Conservation (phyloP, 92 coral and sea anemone genomes). For the Desmophyllum pertusum region DNA sequence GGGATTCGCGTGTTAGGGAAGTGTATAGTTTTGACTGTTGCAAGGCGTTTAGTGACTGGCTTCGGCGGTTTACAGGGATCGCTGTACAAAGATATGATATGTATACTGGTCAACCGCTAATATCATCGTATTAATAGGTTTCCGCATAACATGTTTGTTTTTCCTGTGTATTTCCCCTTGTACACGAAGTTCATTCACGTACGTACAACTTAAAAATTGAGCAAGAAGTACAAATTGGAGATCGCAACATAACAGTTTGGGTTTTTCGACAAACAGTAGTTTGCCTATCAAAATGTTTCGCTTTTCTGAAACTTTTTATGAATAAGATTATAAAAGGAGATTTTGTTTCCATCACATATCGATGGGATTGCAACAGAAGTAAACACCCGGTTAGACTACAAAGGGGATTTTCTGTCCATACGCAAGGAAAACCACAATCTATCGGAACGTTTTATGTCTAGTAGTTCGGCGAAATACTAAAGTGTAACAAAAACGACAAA, state of each 20-base stretch:
- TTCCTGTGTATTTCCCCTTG: constrained; percentile 34
- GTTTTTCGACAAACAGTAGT: not conserved
- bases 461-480: constrained; percentile 16
- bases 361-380: not conserved
- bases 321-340: not conserved
- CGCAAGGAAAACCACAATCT: constrained; percentile 27
- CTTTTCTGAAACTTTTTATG: not conserved
- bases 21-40: not conserved
- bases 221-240: not conserved
- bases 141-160: constrained; percentile 42
- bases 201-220: not conserved
- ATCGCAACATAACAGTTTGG: not conserved
- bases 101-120: constrained; percentile 28
- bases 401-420: constrained; percentile 11
- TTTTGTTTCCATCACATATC: not conserved
- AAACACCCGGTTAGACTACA: no score
- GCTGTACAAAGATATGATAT: constrained; percentile 5
- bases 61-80: constrained; percentile 22
- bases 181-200: constrained; percentile 24
- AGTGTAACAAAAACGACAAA: not conserved
- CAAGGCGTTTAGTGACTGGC: not conserved
- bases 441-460: constrained; percentile 24
- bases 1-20: not conserved
- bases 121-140: constrained; percentile 33
- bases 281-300: not conserved